phyloP scores from a whole-genome alignment of 1,140 invertebrate species.

The Achroia grisella region DNA sequence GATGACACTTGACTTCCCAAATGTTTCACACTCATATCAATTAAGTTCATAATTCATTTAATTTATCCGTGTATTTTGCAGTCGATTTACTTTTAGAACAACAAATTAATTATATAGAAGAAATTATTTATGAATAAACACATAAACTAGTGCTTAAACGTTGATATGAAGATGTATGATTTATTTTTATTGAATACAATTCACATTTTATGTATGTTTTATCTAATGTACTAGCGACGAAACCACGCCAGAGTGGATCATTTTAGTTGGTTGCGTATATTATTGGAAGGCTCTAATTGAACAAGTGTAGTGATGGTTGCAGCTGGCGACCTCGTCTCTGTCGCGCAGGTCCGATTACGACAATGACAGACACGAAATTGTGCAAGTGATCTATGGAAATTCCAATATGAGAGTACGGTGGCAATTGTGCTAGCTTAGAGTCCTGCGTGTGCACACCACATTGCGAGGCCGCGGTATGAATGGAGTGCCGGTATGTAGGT shows the following conservation, averaged over 20 bases:
- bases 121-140: too few species aligned
- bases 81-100: too few species aligned
- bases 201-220: too few species aligned
- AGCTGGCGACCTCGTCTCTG: constrained; percentile 35
- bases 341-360: constrained; percentile 50
- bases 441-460: constrained; percentile 40
- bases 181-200: too few species aligned
- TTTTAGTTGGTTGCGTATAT: constrained; percentile 22
- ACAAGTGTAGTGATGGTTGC: constrained; percentile 58
- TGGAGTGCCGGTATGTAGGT: constrained; percentile 65
- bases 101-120: too few species aligned
- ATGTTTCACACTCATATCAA: constrained; percentile 12
- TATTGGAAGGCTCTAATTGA: constrained; percentile 62
- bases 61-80: too few species aligned
- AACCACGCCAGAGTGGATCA: too few species aligned
- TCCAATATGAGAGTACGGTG: constrained; percentile 36
- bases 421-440: constrained; percentile 33
- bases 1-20: constrained; percentile 14
- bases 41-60: not conserved
- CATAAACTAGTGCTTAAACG: too few species aligned
- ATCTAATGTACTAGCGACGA: too few species aligned
- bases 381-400: constrained; percentile 60
- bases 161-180: too few species aligned
- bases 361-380: constrained; percentile 59
- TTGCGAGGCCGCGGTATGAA: constrained; percentile 61